Evolutionary conservation across 2,113 vertebrate genomes (phyloP), one percentile per base, ranked within the genome.

Genomic region (Aegypius monachus): DNA sequence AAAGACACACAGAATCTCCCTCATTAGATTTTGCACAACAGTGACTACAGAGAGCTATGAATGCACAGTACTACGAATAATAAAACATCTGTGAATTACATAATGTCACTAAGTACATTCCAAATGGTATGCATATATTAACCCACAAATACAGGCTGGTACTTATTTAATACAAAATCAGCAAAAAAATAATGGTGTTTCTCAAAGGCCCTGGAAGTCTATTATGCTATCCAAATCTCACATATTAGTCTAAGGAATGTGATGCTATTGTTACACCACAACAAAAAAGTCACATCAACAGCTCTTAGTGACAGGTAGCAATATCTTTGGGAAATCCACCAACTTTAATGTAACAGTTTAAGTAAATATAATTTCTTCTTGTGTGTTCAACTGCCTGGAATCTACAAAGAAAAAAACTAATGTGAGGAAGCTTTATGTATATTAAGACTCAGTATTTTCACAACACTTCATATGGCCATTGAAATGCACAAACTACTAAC

Each of bases 81-180:
- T 88, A 96, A 98, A 97, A 94, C 97, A 97, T 97, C 95, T 97
- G 91, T 97, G 96, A 95, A 96, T 97, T 95, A 91, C 88, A 97
- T 94, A 96, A 97, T 93, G 93, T 91, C 82, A 74, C 79, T 84
- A 95, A 98, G 87, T 91, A 91, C 38, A 13, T 91, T 96, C 92
- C 75, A 96, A 97, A 88, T 93, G 85, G 80, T 92, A 95, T 96
- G 90, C 94, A 97, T 97, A 96, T 43, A 97, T 97, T 98, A 97
- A 93, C 86, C 91, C 82, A 84, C 82, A 88, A 59, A 96, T 94
- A 95, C 79, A 97, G 81, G 43, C 96, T 95, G 83, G 71, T 90
- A 96, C 94, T 96, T 87, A 94, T 87, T 96, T 96, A 97, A 97
- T 88, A 96, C 56, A 97, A 96, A 96, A 81, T 84, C 23, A 71